Evolutionary conservation across 2,797 vertebrate genomes (phyloP).

Genomic region (Argyrosomus regius): DNA sequence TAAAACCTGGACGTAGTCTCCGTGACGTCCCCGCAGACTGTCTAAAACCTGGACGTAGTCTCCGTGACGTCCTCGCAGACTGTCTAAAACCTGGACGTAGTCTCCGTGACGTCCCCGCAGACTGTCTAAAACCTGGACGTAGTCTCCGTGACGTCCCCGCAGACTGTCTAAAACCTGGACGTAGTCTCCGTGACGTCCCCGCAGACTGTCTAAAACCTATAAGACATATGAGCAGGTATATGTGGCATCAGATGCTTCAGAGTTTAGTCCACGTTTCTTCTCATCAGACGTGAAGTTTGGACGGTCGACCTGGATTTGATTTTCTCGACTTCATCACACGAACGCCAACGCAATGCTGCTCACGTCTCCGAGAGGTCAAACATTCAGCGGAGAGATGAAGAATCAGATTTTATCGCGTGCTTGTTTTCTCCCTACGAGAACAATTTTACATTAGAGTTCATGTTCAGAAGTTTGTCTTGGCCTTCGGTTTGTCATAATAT

Average conservation of each 20-base stretch:
- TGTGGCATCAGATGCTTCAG: conserved; percentile 12
- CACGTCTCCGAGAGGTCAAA: conserved; percentile 20
- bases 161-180: too few relatives aligned
- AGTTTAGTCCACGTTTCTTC: conserved; percentile 19
- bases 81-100: too few relatives aligned
- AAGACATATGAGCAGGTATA: not conserved
- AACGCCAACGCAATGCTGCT: conserved; percentile 1
- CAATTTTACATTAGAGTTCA: conserved; percentile 26
- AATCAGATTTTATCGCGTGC: conserved; percentile 4
- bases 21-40: too few relatives aligned
- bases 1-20: too few relatives aligned
- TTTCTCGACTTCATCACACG: conserved; percentile 18
- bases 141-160: too few relatives aligned
- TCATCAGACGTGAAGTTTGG: conserved; percentile 14
- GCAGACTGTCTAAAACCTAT: too few relatives aligned
- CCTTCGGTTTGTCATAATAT: conserved; percentile 24
- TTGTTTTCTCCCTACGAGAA: not conserved
- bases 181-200: too few relatives aligned
- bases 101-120: too few relatives aligned
- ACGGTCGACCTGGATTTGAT: conserved; percentile 17
- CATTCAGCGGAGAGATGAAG: conserved; percentile 39
- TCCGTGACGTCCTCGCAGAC: too few relatives aligned
- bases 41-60: too few relatives aligned
- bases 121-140: too few relatives aligned
- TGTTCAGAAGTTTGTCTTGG: conserved; percentile 62